Evolutionary conservation across 2,113 vertebrate genomes (phyloP).

Genomic region (Noturus placidus): DNA sequence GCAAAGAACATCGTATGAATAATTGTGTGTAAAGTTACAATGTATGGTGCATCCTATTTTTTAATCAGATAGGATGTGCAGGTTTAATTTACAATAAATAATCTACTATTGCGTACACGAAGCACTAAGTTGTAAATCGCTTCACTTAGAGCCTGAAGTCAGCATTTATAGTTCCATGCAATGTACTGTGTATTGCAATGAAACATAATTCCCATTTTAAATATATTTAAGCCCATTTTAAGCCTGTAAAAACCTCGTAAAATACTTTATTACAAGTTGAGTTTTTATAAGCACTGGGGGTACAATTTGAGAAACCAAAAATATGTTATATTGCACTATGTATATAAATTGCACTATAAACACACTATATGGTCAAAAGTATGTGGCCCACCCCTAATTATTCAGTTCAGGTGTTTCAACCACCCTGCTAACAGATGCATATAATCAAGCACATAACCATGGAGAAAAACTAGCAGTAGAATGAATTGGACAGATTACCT

Average conservation of each 20-base stretch:
- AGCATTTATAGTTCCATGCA: neutral
- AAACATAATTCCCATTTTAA: neutral
- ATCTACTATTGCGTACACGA: neutral
- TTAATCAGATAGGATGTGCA: neutral
- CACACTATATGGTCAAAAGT: neutral
- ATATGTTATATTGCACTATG: neutral
- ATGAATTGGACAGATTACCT: neutral
- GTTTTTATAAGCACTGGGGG: neutral
- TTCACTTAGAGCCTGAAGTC: neutral
- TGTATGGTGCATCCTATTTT: neutral
- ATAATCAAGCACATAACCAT: neutral
- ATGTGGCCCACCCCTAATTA: neutral
- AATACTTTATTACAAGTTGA: neutral
- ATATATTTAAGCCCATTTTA: neutral
- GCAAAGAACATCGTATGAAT: neutral
- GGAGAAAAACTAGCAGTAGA: neutral
- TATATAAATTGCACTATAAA: neutral
- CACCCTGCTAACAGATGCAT: neutral
- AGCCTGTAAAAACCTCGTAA: neutral
- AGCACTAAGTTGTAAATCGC: neutral
- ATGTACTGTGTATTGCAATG: neutral
- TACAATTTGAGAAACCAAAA: neutral
- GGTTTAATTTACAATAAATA: slow-evolving; percentile 2
- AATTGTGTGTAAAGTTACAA: neutral
- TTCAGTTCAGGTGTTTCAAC: neutral